Conservation (phyloP, 2,888 invertebrate species). For the Leptopilina myrica region DNA sequence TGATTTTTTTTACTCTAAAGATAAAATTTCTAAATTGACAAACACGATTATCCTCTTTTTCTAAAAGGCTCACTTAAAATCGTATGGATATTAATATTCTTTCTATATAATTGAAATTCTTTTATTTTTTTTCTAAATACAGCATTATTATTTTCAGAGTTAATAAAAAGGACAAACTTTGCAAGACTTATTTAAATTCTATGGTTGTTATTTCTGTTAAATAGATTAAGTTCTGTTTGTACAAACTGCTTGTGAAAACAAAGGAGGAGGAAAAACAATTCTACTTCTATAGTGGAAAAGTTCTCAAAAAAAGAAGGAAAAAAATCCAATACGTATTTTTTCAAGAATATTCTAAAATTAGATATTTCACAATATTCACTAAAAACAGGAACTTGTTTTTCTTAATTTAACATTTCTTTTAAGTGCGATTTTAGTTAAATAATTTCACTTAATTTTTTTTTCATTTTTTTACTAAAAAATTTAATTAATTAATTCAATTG, state of each 20-base stretch:
- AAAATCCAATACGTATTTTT: conserved; percentile 10
- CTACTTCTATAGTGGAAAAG: not conserved
- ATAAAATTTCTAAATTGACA: not conserved
- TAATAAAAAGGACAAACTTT: conserved; percentile 20
- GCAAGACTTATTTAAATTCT: not conserved
- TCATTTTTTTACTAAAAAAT: too few relatives aligned
- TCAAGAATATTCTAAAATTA: conserved; percentile 1
- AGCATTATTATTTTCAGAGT: not conserved
- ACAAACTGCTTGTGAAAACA: conserved; percentile 31
- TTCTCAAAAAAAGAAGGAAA: not conserved
- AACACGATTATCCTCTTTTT: not conserved
- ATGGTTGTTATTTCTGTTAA: conserved; percentile 26
- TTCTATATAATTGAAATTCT: too few relatives aligned
- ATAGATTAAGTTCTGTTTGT: conserved; percentile 16
- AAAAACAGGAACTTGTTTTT: too few relatives aligned
- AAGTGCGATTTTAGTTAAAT: too few relatives aligned
- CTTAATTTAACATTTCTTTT: too few relatives aligned
- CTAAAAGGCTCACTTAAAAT: not conserved
- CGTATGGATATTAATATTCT: not conserved
- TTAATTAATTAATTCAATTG: too few relatives aligned
- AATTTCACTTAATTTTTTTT: too few relatives aligned
- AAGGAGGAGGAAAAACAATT: conserved; percentile 32
- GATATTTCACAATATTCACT: not conserved
- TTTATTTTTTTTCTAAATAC: conserved; percentile 8
- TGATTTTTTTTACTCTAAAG: not conserved